These are phyloP conservation scores for Alethe castanea DNA, from an alignment of 2,113 vertebrate genomes.

Conservation along the genomic window DNA sequence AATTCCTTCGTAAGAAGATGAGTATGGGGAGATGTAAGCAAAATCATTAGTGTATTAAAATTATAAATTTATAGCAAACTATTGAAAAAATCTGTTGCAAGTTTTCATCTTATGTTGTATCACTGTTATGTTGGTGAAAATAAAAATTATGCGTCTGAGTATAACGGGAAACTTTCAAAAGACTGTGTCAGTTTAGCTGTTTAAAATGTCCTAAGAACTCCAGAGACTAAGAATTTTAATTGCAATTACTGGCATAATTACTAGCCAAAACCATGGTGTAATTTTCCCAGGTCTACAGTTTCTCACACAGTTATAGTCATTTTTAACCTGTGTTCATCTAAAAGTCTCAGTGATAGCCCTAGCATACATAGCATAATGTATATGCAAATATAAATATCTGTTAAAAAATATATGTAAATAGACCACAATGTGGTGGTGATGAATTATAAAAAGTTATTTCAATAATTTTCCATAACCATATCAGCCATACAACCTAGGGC, in stretches of 20 bases:
- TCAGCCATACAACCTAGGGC: neutral
- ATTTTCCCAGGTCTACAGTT: neutral
- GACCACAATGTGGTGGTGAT: neutral
- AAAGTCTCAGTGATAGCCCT: neutral
- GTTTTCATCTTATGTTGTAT: neutral
- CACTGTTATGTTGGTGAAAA: neutral
- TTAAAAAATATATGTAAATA: neutral
- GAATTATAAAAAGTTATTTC: neutral
- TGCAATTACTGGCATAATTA: neutral
- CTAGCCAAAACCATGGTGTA: neutral
- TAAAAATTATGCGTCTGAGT: neutral
- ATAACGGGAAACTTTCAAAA: neutral
- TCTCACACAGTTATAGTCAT: neutral
- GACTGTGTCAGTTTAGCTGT: neutral
- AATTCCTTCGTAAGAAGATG: neutral
- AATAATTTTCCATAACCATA: neutral
- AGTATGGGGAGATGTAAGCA: neutral
- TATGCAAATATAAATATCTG: neutral
- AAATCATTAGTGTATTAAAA: neutral
- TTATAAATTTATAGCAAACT: neutral
- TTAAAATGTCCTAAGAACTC: neutral
- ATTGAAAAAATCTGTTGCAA: neutral
- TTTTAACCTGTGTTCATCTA: neutral
- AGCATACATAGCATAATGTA: neutral
- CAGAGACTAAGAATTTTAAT: neutral